These are phyloP conservation scores for Sarcophaga subvicina DNA, from an alignment of 2,888 invertebrate genomes.

Conservation along the genomic window DNA sequence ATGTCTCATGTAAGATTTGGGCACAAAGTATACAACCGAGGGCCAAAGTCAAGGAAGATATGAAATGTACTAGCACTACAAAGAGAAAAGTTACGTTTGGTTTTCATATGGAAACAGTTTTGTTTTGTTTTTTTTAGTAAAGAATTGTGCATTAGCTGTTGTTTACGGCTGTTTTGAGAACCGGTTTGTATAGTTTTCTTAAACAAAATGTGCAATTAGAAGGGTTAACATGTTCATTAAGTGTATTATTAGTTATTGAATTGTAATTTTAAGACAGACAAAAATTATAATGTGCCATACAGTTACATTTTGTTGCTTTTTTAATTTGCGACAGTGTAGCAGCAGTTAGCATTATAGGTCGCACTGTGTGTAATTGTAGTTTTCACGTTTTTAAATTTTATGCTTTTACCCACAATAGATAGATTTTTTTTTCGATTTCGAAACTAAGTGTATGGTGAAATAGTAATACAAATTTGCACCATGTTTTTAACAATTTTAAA, in stretches of 20 bases:
- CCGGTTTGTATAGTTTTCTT: background rate
- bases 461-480: too few relatives aligned
- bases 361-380: background rate
- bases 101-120: background rate
- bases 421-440: background rate
- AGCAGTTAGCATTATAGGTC: background rate
- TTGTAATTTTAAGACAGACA: background rate
- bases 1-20: constrained; percentile 83
- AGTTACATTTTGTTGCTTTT: background rate
- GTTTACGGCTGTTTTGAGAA: background rate
- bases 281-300: background rate
- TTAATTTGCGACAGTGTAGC: background rate
- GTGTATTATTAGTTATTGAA: background rate
- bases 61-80: constrained; percentile 78
- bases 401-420: background rate
- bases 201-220: background rate
- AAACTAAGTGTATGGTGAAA: background rate
- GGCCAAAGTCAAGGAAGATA: constrained; percentile 79
- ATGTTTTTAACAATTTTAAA: too few relatives aligned
- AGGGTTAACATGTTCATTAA: background rate
- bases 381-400: background rate
- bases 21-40: constrained; percentile 84
- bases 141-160: background rate
- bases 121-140: background rate
- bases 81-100: constrained; percentile 47